These are phyloP conservation scores for Lutjanus campechanus DNA, from an alignment of 2,797 vertebrate genomes.

Conservation along the genomic window DNA sequence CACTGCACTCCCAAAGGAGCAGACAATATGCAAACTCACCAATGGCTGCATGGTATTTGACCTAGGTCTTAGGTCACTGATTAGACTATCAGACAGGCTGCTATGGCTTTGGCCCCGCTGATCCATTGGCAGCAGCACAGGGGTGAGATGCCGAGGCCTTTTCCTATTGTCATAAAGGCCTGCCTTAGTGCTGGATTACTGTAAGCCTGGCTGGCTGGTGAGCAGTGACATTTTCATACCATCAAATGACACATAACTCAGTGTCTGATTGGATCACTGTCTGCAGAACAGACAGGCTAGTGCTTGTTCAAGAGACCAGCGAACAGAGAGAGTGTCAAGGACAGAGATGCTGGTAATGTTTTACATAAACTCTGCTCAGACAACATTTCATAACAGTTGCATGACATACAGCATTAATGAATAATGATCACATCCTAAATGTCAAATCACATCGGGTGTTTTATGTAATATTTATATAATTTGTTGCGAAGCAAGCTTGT, in stretches of 20 bases:
- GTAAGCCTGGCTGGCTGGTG: constrained; percentile 61
- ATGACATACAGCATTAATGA: constrained; percentile 33
- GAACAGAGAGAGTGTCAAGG: not conserved
- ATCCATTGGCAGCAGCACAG: constrained; percentile 65
- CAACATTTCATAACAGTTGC: constrained; percentile 52
- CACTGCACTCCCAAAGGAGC: constrained; percentile 6
- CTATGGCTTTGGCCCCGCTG: constrained; percentile 56
- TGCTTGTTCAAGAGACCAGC: constrained; percentile 32
- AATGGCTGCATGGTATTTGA: constrained; percentile 37
- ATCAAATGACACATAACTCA: constrained; percentile 73
- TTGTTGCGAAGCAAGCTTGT: constrained; percentile 24
- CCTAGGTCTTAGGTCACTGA: constrained; percentile 59
- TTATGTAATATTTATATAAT: constrained; percentile 71
- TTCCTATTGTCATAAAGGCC: constrained; percentile 70
- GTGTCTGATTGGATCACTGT: constrained; percentile 68
- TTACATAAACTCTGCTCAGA: constrained; percentile 32
- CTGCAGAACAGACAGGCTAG: constrained; percentile 48
- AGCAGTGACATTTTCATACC: constrained; percentile 70
- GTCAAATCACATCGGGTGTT: constrained; percentile 46
- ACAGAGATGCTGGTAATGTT: constrained; percentile 10
- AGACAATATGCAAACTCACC: constrained; percentile 36
- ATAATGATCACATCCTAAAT: constrained; percentile 38
- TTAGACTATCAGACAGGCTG: constrained; percentile 64
- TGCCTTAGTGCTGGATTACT: constrained; percentile 73
- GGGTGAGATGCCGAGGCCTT: constrained; percentile 49